A percentile compares a stretch with the other conserved stretches of the same genome.
Evolutionary conservation across 2,888 invertebrate species (phyloP).

Genomic region (Lamellibrachia columna): DNA sequence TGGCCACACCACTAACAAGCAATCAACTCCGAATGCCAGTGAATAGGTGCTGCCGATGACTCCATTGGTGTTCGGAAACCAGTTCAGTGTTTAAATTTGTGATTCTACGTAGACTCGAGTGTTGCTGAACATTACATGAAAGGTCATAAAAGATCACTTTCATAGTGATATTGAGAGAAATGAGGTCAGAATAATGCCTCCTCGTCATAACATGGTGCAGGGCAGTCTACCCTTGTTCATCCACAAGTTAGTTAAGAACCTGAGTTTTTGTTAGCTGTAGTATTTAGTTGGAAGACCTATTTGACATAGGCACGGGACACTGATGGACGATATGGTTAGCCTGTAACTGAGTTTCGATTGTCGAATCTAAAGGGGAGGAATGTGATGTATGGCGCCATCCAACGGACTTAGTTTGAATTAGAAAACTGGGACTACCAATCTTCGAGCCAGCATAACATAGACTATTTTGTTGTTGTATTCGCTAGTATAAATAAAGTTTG

Average conservation of each 20-base stretch:
- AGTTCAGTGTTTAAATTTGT: not conserved
- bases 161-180: not conserved
- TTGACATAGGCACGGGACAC: not conserved
- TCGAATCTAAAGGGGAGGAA: not conserved
- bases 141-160: not conserved
- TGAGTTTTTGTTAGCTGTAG: not conserved
- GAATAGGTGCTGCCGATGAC: not conserved
- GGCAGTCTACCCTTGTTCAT: not conserved
- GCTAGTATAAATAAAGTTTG: too few relatives aligned
- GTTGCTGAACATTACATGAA: not conserved
- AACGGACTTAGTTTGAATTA: too few relatives aligned
- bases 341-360: not conserved
- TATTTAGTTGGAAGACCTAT: not conserved
- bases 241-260: not conserved
- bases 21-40: not conserved
- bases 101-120: not conserved
- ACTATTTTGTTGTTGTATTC: too few relatives aligned
- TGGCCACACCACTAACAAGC: not conserved
- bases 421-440: too few relatives aligned
- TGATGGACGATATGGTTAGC: not conserved
- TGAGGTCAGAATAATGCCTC: not conserved
- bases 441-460: too few relatives aligned
- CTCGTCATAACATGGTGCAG: not conserved
- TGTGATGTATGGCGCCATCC: not conserved
- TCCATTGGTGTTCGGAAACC: not conserved